Conservation (phyloP, 2,113 vertebrate genomes). For the Ibidorhyncha struthersii region DNA sequence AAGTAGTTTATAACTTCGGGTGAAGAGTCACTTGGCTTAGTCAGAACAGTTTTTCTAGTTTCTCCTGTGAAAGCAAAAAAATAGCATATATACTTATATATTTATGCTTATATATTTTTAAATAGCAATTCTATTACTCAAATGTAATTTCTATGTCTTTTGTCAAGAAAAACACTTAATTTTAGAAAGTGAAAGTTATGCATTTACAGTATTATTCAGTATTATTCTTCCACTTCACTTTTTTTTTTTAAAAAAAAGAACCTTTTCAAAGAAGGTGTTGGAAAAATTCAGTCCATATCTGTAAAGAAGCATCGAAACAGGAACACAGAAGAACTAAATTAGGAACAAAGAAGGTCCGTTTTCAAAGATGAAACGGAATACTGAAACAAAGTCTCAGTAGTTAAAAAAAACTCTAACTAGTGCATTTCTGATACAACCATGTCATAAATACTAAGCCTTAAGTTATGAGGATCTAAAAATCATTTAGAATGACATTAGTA, state of each 20-base stretch:
- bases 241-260: background rate
- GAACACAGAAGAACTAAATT: background rate
- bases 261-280: background rate
- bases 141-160: background rate
- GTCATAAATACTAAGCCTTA: background rate
- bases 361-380: background rate
- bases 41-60: conserved; percentile 88
- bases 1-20: conserved; percentile 93
- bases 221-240: background rate
- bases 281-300: background rate
- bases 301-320: background rate
- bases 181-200: background rate
- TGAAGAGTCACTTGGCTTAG: conserved; percentile 90
- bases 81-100: background rate
- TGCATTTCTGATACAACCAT: background rate
- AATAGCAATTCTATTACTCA: background rate
- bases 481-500: background rate
- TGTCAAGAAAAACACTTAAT: background rate
- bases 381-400: background rate
- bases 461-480: background rate
- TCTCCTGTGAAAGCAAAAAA: conserved; percentile 80
- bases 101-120: background rate
- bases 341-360: background rate
- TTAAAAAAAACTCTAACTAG: background rate
- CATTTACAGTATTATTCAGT: background rate